phyloP scores from a whole-genome alignment of 2,113 vertebrate species.

The Sterna hirundo region DNA sequence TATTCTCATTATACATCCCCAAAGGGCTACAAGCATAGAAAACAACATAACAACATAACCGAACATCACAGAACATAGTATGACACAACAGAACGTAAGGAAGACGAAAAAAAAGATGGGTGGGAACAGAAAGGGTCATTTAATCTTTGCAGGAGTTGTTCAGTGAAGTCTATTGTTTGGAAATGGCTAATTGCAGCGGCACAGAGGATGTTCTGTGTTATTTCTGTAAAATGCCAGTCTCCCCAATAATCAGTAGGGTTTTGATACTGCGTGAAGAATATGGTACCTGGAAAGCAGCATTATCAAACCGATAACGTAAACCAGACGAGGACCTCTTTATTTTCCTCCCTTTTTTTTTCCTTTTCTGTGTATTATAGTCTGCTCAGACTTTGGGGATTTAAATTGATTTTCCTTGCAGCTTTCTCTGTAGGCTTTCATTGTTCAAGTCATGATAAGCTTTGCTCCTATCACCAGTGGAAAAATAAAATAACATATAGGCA shows the following conservation, averaged over 20 bases:
- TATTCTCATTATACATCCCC: conserved; percentile 10
- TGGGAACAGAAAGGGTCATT: background rate
- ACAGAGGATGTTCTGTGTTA: background rate
- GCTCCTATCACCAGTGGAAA: background rate
- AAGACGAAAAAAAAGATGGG: background rate
- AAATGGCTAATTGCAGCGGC: background rate
- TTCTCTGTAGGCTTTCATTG: conserved; percentile 9
- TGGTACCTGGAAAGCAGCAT: background rate
- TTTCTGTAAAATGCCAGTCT: background rate
- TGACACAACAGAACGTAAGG: background rate
- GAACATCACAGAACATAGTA: background rate
- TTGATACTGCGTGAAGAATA: background rate
- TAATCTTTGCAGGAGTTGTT: background rate
- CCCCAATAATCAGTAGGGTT: background rate
- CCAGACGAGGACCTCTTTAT: background rate
- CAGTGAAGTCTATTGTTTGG: background rate
- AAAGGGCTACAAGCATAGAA: background rate
- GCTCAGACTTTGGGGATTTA: background rate
- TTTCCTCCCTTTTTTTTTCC: background rate
- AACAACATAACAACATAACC: background rate
- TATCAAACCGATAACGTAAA: background rate
- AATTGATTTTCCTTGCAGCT: conserved; percentile 7
- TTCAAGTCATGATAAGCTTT: conserved; percentile 7
- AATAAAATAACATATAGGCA: background rate
- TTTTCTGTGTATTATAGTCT: background rate